These are phyloP conservation scores for Pemphredon lugubris DNA, from an alignment of 2,888 invertebrate genomes.

Conservation along the genomic window DNA sequence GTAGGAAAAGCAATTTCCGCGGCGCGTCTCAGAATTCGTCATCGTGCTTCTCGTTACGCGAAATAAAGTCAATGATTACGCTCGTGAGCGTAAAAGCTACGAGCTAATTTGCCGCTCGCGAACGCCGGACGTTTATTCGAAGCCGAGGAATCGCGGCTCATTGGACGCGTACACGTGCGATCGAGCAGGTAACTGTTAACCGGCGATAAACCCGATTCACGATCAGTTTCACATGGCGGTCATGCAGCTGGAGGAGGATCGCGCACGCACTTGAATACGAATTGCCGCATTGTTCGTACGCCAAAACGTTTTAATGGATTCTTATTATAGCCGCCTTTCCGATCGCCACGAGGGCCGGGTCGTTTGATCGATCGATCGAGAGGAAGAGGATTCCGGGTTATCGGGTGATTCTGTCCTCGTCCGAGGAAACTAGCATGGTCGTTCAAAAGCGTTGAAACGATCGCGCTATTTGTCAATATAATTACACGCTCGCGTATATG, in stretches of 20 bases:
- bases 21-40: too few species aligned
- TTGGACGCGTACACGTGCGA: conserved; percentile 65
- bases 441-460: too few species aligned
- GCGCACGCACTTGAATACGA: conserved; percentile 61
- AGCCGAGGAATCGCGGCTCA: conserved; percentile 56
- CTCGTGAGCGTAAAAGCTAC: too few species aligned
- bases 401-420: too few species aligned
- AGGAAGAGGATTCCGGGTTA: conserved; percentile 33
- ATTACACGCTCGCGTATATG: too few species aligned
- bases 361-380: conserved; percentile 23
- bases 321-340: conserved; percentile 57
- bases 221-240: conserved; percentile 66
- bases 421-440: too few species aligned
- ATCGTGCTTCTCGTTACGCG: too few species aligned
- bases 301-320: conserved; percentile 63
- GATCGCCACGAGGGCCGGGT: conserved; percentile 27
- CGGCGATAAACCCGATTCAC: conserved; percentile 67
- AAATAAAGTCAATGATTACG: too few species aligned
- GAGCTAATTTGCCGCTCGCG: conserved; percentile 20
- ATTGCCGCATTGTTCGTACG: conserved; percentile 62
- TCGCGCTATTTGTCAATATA: too few species aligned
- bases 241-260: conserved; percentile 60
- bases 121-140: conserved; percentile 19
- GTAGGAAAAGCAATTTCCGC: too few species aligned
- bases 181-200: conserved; percentile 63